Base-by-base conservation (phyloP, 2,888 invertebrate genomes). In the Smittia aterrima region DNA sequence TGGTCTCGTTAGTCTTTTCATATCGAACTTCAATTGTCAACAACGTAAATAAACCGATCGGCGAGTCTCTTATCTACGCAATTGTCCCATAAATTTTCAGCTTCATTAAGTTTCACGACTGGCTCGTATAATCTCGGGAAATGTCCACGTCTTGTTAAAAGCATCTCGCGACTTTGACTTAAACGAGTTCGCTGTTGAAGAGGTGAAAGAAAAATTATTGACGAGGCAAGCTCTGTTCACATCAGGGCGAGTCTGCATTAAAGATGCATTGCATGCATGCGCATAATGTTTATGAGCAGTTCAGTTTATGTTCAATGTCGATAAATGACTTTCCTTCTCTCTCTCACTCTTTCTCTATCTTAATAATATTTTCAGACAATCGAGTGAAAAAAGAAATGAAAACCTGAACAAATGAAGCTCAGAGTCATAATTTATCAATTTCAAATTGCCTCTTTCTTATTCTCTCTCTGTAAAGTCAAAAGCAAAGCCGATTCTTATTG, bases 391-490 rank as follows among this genome's bases (percentile, higher is more conserved):
- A 38, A 53, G 68, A 68, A 68, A 68, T n/a, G 47, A 47, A n/a
- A 32, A 13, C 16, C 47, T 16, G 47, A 47, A 47, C 47, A 47
- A 68, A 68, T 68, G 68, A 68, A 41, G 68, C 68, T 47, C 47
- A 68, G 68, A 18, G 40, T 68, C 68, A 68, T 47, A 68, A 68
- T 68, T 68, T 68, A 68, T 68, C 68, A 68, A 47, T 68, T 68
- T 68, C 68, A 47, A 47, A n/a, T 47, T 47, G 32, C 32, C 9
- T 32, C 32, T 32, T 32, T 32, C 32, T 32, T 32, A 3, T 32
- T 32, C 32, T 32, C 32, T 3, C 32, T 32, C 4, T n/a, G 9
- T 47, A 11, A 3, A 16, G 32, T 13, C 47, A 47, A 47, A 47
- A n/a, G 47, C 47, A 16, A 47, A 47, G 47, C 47, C 47, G 47